Evolutionary conservation across 2,113 vertebrate genomes (phyloP).

Genomic region (Pseudorasbora parva): DNA sequence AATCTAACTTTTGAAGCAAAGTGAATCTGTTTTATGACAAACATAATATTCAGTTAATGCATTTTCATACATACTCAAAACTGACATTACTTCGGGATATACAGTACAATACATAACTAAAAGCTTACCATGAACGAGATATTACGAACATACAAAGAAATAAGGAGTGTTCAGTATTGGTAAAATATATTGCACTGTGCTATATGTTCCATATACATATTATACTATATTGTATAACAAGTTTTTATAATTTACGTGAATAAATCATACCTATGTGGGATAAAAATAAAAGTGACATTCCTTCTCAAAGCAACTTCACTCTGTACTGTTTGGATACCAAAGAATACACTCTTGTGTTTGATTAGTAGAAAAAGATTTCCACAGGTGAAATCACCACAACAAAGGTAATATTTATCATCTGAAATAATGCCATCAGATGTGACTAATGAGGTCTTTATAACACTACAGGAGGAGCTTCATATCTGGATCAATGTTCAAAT

Average conservation of each 20-base stretch:
- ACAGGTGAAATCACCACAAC: neutral
- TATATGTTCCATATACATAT: neutral
- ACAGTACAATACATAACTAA: neutral
- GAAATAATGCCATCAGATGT: constrained; percentile 18
- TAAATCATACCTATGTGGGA: constrained; percentile 26
- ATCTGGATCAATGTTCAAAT: constrained; percentile 7
- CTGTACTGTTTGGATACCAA: constrained; percentile 60
- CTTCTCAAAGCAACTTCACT: constrained; percentile 24
- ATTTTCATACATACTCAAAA: neutral
- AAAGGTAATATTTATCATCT: constrained; percentile 26
- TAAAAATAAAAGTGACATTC: constrained; percentile 29
- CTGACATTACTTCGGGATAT: neutral
- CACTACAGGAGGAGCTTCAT: neutral
- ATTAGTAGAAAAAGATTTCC: constrained; percentile 19
- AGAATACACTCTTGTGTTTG: constrained; percentile 49
- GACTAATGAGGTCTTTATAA: neutral
- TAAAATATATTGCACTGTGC: constrained; percentile 9
- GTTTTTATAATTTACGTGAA: neutral
- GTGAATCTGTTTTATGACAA: neutral
- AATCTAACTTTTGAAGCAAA: neutral
- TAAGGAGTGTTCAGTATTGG: too few relatives aligned
- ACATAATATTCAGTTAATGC: neutral
- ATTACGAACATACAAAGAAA: neutral
- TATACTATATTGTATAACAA: constrained; percentile 6
- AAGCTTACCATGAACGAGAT: neutral